Evolutionary conservation across 2,888 invertebrate genomes (phyloP).

Genomic region (Latrodectus hesperus): DNA sequence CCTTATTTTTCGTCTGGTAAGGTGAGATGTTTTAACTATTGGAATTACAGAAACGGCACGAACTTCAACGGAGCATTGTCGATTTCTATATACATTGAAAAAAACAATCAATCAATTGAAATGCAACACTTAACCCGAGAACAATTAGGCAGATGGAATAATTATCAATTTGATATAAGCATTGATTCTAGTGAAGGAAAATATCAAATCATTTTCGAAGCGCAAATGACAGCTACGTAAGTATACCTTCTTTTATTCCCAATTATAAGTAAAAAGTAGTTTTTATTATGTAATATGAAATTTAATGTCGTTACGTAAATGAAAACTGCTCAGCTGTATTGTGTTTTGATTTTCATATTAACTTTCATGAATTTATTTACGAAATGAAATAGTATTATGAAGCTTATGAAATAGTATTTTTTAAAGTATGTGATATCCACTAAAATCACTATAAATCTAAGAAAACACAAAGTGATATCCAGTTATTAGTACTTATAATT

Average conservation of each 20-base stretch:
- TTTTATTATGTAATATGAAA: too few species aligned
- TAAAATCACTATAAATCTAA: too few species aligned
- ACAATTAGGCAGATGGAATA: slow-evolving; percentile 50
- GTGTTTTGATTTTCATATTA: too few species aligned
- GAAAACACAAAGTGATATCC: too few species aligned
- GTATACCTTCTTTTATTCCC: not conserved
- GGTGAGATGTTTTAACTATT: slow-evolving; percentile 63
- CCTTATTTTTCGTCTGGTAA: slow-evolving; percentile 49
- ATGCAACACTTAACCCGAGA: slow-evolving; percentile 31
- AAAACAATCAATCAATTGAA: slow-evolving; percentile 2
- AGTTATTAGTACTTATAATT: too few species aligned
- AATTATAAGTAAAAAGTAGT: too few species aligned
- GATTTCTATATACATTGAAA: slow-evolving; percentile 14
- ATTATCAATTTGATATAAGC: slow-evolving; percentile 43
- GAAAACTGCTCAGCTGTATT: too few species aligned
- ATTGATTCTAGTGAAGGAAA: slow-evolving; percentile 18
- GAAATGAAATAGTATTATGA: too few species aligned
- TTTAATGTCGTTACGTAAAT: too few species aligned
- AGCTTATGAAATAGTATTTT: too few species aligned
- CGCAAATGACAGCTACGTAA: slow-evolving; percentile 35
- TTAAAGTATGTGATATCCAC: too few species aligned
- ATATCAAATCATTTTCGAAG: slow-evolving; percentile 57
- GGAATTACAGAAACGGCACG: slow-evolving; percentile 52
- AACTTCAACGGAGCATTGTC: slow-evolving; percentile 32
- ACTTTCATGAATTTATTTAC: too few species aligned